These are phyloP conservation scores for Zygaena filipendulae DNA, from an alignment of 2,888 invertebrate genomes.

Conservation along the genomic window DNA sequence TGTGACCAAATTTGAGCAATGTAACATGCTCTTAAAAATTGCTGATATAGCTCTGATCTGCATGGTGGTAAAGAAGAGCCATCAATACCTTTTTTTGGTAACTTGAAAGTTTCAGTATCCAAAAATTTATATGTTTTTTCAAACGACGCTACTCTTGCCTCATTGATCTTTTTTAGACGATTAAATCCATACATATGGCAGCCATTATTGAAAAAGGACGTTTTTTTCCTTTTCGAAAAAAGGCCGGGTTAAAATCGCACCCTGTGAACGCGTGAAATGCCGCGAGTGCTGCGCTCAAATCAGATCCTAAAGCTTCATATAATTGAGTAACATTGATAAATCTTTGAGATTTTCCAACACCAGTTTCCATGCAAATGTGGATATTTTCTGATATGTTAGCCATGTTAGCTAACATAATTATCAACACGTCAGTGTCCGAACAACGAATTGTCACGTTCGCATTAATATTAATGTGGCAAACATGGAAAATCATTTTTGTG, in stretches of 20 bases:
- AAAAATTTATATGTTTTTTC: conserved; percentile 3
- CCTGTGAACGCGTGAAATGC: conserved; percentile 7
- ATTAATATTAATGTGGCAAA: conserved; percentile 11
- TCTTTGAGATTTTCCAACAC: conserved; percentile 6
- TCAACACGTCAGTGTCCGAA: conserved; percentile 20
- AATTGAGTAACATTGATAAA: conserved; percentile 5
- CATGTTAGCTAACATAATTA: conserved; percentile 20
- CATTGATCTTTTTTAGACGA: neutral
- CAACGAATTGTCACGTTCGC: conserved; percentile 11
- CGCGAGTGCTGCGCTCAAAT: conserved; percentile 1
- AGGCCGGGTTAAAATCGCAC: conserved; percentile 17
- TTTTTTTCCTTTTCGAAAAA: conserved; percentile 16
- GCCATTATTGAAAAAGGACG: conserved; percentile 6
- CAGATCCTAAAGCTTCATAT: conserved; percentile 2
- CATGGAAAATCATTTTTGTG: conserved; percentile 15
- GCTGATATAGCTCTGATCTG: conserved; percentile 20
- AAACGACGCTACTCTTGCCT: conserved; percentile 1
- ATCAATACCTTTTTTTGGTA: conserved; percentile 14
- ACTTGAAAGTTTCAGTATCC: neutral
- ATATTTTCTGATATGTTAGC: conserved; percentile 2
- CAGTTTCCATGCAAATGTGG: conserved; percentile 7
- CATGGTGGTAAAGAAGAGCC: conserved; percentile 22
- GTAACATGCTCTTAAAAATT: conserved; percentile 22
- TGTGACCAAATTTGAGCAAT: conserved; percentile 22
- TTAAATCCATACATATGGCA: conserved; percentile 2